Conservation (phyloP, 2,113 vertebrate species). For the Saguinus midas region DNA sequence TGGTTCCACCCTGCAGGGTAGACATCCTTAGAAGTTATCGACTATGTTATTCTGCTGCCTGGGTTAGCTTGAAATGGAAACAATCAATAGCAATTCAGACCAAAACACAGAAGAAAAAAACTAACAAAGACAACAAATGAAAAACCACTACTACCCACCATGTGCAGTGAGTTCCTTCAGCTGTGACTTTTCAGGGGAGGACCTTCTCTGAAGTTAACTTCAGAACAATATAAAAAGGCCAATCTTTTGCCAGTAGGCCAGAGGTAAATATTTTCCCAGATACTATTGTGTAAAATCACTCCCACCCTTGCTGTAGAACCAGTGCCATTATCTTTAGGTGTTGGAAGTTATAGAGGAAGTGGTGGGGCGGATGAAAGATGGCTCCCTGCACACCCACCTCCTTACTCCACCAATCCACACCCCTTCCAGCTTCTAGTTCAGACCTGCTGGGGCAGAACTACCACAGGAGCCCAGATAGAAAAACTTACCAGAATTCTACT, state of each 20-base stretch:
- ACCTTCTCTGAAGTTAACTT: background rate
- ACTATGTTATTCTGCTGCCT: background rate
- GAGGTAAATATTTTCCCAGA: background rate
- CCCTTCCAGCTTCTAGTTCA: background rate
- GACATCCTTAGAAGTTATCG: background rate
- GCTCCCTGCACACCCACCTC: background rate
- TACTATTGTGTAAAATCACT: background rate
- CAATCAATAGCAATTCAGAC: background rate
- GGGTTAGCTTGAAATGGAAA: background rate
- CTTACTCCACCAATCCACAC: background rate
- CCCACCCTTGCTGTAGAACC: background rate
- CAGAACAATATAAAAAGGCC: background rate
- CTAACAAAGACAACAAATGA: background rate
- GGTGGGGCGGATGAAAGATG: accelerated
- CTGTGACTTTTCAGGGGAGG: background rate
- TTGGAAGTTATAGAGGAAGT: background rate
- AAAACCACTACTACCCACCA: background rate
- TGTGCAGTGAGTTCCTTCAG: accelerated
- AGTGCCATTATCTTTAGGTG: background rate
- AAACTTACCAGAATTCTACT: background rate
- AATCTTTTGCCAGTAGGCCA: background rate
- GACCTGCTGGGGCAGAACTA: accelerated
- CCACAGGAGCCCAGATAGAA: background rate
- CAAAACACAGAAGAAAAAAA: background rate
- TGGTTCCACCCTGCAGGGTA: background rate